These are phyloP conservation scores for Okamejei kenojei DNA, from an alignment of 2,797 vertebrate species.

Conservation along the genomic window DNA sequence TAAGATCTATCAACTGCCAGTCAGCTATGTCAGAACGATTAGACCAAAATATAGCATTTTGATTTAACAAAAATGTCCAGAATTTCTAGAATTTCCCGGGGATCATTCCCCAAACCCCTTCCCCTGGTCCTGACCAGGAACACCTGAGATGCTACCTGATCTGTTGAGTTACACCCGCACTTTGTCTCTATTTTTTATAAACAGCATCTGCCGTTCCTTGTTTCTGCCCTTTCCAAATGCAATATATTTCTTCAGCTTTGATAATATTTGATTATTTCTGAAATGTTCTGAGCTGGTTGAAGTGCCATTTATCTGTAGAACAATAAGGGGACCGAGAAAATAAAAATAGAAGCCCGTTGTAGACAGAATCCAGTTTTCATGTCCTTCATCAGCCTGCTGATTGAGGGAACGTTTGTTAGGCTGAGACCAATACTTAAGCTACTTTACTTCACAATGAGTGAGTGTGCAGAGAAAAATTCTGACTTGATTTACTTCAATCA, in stretches of 20 bases:
- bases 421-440: background rate
- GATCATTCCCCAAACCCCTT: background rate
- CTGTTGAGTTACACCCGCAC: too few relatives aligned
- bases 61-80: background rate
- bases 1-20: too few relatives aligned
- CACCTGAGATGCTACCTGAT: too few relatives aligned
- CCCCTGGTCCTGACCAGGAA: too few relatives aligned
- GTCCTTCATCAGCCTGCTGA: background rate
- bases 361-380: background rate
- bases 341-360: background rate
- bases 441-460: background rate
- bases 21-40: too few relatives aligned
- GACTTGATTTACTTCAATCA: background rate
- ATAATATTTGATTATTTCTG: background rate
- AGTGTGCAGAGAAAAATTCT: background rate
- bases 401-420: background rate
- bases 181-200: too few relatives aligned
- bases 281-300: background rate
- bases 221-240: background rate
- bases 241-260: background rate
- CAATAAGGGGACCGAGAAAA: background rate
- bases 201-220: too few relatives aligned
- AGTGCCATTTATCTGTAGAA: background rate
- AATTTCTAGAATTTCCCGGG: background rate
- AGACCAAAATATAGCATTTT: background rate